A percentile compares a stretch with the other conserved stretches of the same genome.
Conservation (phyloP, 2,888 invertebrate species). For the Euclidia mi region DNA sequence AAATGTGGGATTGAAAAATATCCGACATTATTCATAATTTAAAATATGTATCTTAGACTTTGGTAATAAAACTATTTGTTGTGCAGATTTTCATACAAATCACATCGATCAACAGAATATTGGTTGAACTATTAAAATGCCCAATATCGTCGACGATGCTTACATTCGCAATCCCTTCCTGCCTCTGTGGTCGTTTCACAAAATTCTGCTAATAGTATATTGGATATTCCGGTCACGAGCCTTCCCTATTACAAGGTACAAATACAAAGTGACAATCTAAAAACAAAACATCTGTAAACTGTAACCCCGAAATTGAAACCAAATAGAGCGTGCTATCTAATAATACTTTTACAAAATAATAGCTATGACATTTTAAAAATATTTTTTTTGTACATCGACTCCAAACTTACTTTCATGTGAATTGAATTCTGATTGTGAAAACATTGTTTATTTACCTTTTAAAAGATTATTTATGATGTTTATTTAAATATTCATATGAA, state of each 20-base stretch:
- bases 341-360: conserved; percentile 51
- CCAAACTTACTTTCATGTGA: conserved; percentile 3
- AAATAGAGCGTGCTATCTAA: conserved; percentile 62
- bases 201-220: conserved; percentile 62
- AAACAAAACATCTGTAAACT: conserved; percentile 73
- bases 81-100: too few relatives aligned
- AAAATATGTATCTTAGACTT: too few relatives aligned
- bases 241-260: conserved; percentile 79
- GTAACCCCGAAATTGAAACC: conserved; percentile 71
- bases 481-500: conserved; percentile 5
- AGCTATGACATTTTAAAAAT: conserved; percentile 28
- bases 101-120: conserved; percentile 4
- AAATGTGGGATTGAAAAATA: too few relatives aligned
- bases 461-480: conserved; percentile 4
- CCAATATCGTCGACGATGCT: conserved; percentile 24
- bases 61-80: too few relatives aligned
- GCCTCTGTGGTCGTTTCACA: conserved; percentile 47
- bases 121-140: conserved; percentile 22
- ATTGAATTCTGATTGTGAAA: conserved; percentile 17
- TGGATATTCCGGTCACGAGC: conserved; percentile 75
- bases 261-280: conserved; percentile 81
- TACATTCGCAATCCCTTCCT: conserved; percentile 43
- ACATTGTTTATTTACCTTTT: conserved; percentile 9
- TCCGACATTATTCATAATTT: too few relatives aligned
- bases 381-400: conserved; percentile 12